Evolutionary conservation across 2,888 invertebrate species (phyloP).

Genomic region (Crematogaster levior): DNA sequence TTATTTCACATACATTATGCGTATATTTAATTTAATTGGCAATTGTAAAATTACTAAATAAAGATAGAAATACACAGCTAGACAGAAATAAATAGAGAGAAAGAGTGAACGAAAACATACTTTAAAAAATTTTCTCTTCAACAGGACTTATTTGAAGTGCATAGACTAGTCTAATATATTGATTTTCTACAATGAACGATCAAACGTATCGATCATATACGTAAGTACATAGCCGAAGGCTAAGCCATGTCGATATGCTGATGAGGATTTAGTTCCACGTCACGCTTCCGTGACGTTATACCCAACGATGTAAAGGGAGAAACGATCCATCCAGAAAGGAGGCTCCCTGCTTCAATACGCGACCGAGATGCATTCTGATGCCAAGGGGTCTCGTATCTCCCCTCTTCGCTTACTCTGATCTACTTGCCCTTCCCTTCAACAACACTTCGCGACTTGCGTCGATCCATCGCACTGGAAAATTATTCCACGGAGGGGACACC

Average conservation of each 20-base stretch:
- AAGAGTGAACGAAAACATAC: background rate
- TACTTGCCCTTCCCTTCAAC: conserved; percentile 43
- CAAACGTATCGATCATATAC: conserved; percentile 25
- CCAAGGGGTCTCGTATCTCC: conserved; percentile 19
- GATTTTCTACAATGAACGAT: conserved; percentile 1
- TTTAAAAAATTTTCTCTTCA: background rate
- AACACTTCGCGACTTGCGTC: conserved; percentile 54
- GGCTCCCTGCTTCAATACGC: conserved; percentile 9
- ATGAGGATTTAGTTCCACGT: conserved; percentile 78
- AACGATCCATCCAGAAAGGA: conserved; percentile 48
- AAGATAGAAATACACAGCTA: background rate
- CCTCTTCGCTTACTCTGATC: conserved; percentile 37
- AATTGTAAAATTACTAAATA: background rate
- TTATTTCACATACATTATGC: background rate
- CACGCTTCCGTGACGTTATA: conserved; percentile 65
- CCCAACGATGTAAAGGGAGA: conserved; percentile 37
- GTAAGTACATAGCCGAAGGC: conserved; percentile 27
- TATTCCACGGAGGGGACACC: conserved; percentile 68
- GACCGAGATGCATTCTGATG: conserved; percentile 32
- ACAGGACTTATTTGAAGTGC: background rate
- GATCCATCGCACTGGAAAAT: conserved; percentile 76
- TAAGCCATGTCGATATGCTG: conserved; percentile 73
- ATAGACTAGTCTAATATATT: background rate
- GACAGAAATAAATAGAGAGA: background rate
- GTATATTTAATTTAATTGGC: background rate